Percentiles rank a stretch among this genome's conserved stretches.
Evolutionary conservation across 2,797 vertebrate species (phyloP).

Genomic region (Tapera naevia): DNA sequence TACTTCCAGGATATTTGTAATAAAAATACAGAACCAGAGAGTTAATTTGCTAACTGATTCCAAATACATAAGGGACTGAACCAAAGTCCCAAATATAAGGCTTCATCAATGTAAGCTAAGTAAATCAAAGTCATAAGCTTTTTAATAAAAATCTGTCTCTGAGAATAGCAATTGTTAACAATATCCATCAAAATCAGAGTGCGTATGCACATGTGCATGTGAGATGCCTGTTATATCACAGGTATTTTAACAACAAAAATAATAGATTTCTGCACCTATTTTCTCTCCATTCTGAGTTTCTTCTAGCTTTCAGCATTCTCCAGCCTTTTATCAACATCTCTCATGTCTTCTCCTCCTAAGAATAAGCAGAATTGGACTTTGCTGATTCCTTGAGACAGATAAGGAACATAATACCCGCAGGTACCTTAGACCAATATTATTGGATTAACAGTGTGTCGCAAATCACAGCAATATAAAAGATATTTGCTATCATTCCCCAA

Average conservation of each 20-base stretch:
- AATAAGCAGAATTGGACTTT: background rate
- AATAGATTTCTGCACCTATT: background rate
- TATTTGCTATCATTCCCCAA: background rate
- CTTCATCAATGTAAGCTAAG: background rate
- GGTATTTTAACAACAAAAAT: background rate
- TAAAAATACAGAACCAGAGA: background rate
- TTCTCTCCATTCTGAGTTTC: background rate
- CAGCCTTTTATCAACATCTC: background rate
- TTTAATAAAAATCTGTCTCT: background rate
- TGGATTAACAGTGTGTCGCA: rapidly evolving
- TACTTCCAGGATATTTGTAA: background rate
- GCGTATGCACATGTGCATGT: no score
- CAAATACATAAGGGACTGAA: background rate
- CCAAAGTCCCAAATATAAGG: background rate
- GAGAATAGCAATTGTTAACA: background rate
- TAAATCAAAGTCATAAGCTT: background rate
- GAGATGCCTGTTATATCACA: background rate
- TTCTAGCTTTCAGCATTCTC: background rate
- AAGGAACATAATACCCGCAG: background rate
- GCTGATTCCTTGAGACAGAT: background rate
- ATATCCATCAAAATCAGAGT: background rate
- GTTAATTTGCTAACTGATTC: background rate
- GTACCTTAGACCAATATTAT: background rate
- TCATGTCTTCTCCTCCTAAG: background rate
- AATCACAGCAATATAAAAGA: background rate